These are phyloP conservation scores for Tragelaphus strepsiceros DNA, from an alignment of 2,113 vertebrate genomes.

Conservation along the genomic window DNA sequence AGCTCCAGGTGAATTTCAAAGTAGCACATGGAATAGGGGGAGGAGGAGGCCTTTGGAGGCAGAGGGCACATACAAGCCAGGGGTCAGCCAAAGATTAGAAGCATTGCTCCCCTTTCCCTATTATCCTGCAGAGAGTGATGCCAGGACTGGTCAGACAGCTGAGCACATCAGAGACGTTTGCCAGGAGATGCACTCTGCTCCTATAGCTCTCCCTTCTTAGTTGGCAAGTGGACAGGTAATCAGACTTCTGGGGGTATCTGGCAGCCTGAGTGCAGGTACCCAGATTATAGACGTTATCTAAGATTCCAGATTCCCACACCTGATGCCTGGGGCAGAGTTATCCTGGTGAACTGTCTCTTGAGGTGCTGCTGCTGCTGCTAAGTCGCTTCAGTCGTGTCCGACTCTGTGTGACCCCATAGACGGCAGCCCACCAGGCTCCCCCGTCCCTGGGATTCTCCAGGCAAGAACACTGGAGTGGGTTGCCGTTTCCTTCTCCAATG, in stretches of 20 bases:
- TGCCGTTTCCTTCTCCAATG: too few species aligned
- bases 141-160: neutral
- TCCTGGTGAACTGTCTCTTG: neutral
- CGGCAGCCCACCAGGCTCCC: too few species aligned
- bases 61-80: neutral
- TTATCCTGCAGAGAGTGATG: too few species aligned
- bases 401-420: too few species aligned
- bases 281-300: neutral
- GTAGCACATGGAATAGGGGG: neutral
- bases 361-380: too few species aligned
- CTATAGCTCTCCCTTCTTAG: neutral
- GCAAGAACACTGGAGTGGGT: too few species aligned
- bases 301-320: neutral
- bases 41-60: neutral
- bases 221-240: neutral
- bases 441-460: too few species aligned
- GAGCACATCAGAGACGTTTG: neutral
- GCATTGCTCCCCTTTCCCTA: fast-evolving
- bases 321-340: neutral
- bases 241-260: neutral
- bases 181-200: too few species aligned
- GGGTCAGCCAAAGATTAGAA: neutral
- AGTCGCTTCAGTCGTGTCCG: too few species aligned
- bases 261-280: neutral
- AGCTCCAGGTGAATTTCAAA: neutral